Evolutionary conservation across 2,888 invertebrate genomes (phyloP), one percentile per base, ranked within the genome.

Genomic region (Amblyteles armatorius): DNA sequence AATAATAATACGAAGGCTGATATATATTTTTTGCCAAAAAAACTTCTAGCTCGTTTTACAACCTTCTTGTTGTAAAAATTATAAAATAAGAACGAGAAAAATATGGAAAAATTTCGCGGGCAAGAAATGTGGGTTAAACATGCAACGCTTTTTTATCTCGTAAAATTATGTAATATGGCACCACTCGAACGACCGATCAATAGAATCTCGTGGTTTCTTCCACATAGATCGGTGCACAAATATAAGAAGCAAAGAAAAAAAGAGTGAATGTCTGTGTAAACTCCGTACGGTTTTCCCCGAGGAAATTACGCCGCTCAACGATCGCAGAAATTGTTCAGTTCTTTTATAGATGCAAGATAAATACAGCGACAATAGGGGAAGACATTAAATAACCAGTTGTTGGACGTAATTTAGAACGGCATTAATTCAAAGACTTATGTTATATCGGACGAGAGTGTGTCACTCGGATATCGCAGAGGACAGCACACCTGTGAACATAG

Each of bases 1-100:
- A 22, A 60, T 52, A 65, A 48, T 71, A 73, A 80, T 74, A 55
- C 68, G 19, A 67, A 48, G 36, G 44, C 68, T 48, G 36, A 68
- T 74, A 74, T 74, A 2, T 40, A 40, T 9, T 11, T 40, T 40
- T 11, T 11, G 3, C 11, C 11, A 40, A 40, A 40, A 40, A 40
- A 9, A 11, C 11, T 3, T 40, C 40, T 2, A 11, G 11, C 40
- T 9, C 40, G 11, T 40, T 40, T 40, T 9, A 40, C 40, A 40
- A 40, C 3, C 0, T 48, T 48, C 16, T 48, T 16, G 3, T 3
- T 48, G 44, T 13, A 16, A 48, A 16, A 16, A 16, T 48, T 16
- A 16, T 48, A 48, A 16, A 48, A 16, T 48, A 16, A 48, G 16
- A 48, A 48, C 44, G 44, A 48, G 4, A 48, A 48, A 48, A 48